Base-by-base conservation (phyloP, 2,797 vertebrate species). In the Anguilla obscura region DNA sequence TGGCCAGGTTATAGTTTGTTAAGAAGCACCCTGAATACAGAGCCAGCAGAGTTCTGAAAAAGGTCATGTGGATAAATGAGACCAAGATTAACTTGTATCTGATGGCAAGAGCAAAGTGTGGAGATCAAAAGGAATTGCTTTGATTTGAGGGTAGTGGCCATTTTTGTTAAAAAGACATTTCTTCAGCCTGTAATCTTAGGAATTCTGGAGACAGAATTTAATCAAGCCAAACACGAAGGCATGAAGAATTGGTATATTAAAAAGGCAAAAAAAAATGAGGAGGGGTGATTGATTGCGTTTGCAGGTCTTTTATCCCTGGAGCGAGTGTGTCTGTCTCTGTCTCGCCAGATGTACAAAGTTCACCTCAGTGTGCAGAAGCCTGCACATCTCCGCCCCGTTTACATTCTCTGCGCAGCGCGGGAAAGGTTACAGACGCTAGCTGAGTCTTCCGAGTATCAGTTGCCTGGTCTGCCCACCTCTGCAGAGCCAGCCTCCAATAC, bases 311-410 rank as follows among this genome's bases (percentile, higher is more conserved):
- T 86, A 88, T 86, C 87, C 85, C 16, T 85, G 14, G 71, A 52
- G 82, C 54, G 63, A 88, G 79, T 86, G 56, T 45, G 63, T 88
- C 84, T 16, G 80, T 88, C 71, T 52, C 36, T 90, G 58, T 91
- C 27, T 1, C 84, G 86, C 88, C 80, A 88, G 33, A 84, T n/a
- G 40, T 88, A 45, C 74, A 86, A 89, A 90, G 85, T 74, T 40
- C 76, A 87, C 30, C 21, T 45, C 86, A 87, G 76, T 80, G 52
- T 36, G 79, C 40, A 86, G 63, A 7, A 66, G 60, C 14, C 0
- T 14, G 33, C 45, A 82, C 27, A 66, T 21, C 16, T n/a, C 45
- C 5, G 3, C 79, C 0, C 45, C 30, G 27, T 14, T 16, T 33
- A 8, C 10, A 12, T 27, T 71, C 69, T 30, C 69, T 30, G 69